Evolutionary conservation across 2,888 invertebrate species (phyloP), one percentile per base, ranked within the genome.

Genomic region (Coelogynopora nodosa): DNA sequence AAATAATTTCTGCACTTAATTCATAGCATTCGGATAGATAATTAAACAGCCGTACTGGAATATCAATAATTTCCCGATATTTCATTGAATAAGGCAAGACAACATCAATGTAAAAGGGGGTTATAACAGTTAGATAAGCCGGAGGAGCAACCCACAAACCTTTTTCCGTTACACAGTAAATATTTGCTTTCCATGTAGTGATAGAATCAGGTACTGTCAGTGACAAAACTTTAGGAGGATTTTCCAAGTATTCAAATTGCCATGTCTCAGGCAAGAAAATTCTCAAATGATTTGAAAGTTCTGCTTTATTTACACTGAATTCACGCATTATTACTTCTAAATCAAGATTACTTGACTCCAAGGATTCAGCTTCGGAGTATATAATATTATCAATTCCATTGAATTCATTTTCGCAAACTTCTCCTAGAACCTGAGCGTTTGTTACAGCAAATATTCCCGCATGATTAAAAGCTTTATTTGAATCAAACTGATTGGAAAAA

Each of bases 141-240:
- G 86, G n/a, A 18, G 83, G 27, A 10, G 86, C 67, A 29, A 86
- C 30, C 84, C 86, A 85, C 13, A 86, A 10, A n/a, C 86, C 86
- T 31, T 28, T 86, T 30, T 29, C 30, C 2, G 84, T 31, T 10
- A 86, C 2, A 31, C 86, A 86, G 31, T 31, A 86, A 30, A 49
- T 27, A 86, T 86, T 27, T 18, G 86, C 86, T 23, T 86, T 30
- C 86, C 86, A 86, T 1, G 86, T 86, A 26, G 86, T 86, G 0
- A 86, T 86, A 5, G 84, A 86, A 85, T 86, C 86, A 5, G 86
- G 86, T 10, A 86, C 84, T 29, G 27, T 86, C 18, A 85, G 67
- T 2, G 23, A 23, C 2, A 81, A 27, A 1, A 27, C 10, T 2
- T 5, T 27, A 2, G 1, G 0, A 23, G 80, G 26, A 67, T 85